Conservation (phyloP, 2,113 vertebrate genomes). For the Rhinichthys klamathensis region DNA sequence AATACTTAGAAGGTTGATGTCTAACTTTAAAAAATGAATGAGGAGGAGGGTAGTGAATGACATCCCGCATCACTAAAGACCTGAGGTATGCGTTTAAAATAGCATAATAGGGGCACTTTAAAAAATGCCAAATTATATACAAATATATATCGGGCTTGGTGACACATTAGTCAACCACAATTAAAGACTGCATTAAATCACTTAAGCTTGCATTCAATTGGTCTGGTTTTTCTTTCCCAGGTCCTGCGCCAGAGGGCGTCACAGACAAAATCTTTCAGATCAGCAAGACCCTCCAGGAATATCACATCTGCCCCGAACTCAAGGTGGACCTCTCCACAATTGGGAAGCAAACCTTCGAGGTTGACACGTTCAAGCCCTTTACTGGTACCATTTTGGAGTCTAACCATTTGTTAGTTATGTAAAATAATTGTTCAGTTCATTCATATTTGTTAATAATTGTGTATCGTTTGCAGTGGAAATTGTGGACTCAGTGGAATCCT, state of each 20-base stretch:
- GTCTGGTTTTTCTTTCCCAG: conserved; percentile 65
- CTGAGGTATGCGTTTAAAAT: too few species aligned
- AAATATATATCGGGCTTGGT: too few species aligned
- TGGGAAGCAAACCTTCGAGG: conserved; percentile 94
- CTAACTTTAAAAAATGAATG: too few species aligned
- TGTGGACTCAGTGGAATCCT: conserved; percentile 93
- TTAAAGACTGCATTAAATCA: background rate
- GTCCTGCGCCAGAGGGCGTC: conserved; percentile 92
- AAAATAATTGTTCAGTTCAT: background rate
- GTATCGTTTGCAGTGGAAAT: conserved; percentile 86
- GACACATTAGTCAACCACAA: too few species aligned
- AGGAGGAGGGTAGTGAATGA: too few species aligned
- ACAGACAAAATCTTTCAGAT: conserved; percentile 96
- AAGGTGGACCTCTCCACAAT: conserved; percentile 88
- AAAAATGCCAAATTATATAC: too few species aligned
- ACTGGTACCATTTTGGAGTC: conserved; percentile 75
- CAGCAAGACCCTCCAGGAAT: conserved; percentile 95
- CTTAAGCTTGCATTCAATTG: background rate
- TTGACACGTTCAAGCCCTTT: conserved; percentile 94
- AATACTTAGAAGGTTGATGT: too few species aligned
- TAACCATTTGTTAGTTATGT: background rate
- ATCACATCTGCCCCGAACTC: conserved; percentile 93
- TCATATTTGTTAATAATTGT: background rate
- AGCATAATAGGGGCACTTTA: too few species aligned
- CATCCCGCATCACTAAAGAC: too few species aligned